A percentile compares a stretch with the other conserved stretches of the same genome.
Evolutionary conservation across 2,113 vertebrate genomes (phyloP).

Genomic region (Colistium nudipinnis): DNA sequence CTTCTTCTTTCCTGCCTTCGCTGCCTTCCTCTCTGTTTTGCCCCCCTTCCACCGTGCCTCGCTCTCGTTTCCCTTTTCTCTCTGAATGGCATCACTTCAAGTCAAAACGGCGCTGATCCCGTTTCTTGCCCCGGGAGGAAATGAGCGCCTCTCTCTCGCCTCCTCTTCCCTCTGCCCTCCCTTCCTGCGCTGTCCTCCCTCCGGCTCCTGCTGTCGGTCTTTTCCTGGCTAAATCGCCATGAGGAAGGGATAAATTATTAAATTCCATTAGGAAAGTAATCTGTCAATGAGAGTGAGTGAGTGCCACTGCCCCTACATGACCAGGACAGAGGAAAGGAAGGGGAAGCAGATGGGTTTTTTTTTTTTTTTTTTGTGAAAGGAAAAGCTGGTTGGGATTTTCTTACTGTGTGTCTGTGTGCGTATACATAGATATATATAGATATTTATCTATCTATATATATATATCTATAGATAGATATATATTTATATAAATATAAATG

Average conservation of each 20-base stretch:
- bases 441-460: background rate
- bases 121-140: slow-evolving; percentile 64
- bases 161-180: slow-evolving; percentile 10
- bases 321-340: slow-evolving; percentile 40
- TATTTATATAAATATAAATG: background rate
- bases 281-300: slow-evolving; percentile 84
- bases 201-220: slow-evolving; percentile 69
- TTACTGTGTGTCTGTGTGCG: background rate
- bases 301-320: slow-evolving; percentile 67
- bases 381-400: slow-evolving; percentile 20
- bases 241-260: slow-evolving; percentile 86
- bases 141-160: slow-evolving; percentile 48
- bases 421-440: no score
- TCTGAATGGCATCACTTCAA: slow-evolving; percentile 63
- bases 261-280: slow-evolving; percentile 88
- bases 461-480: no score
- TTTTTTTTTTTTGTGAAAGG: slow-evolving; percentile 4
- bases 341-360: background rate
- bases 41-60: slow-evolving; percentile 10
- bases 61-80: slow-evolving; percentile 5
- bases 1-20: slow-evolving; percentile 10
- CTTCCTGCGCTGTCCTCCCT: slow-evolving; percentile 54
- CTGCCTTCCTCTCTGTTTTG: slow-evolving; percentile 12
- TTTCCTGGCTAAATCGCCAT: slow-evolving; percentile 82
- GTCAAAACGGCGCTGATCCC: slow-evolving; percentile 72